These are phyloP conservation scores for Plagodis dolabraria DNA, from an alignment of 2,888 invertebrate genomes.

Conservation along the genomic window DNA sequence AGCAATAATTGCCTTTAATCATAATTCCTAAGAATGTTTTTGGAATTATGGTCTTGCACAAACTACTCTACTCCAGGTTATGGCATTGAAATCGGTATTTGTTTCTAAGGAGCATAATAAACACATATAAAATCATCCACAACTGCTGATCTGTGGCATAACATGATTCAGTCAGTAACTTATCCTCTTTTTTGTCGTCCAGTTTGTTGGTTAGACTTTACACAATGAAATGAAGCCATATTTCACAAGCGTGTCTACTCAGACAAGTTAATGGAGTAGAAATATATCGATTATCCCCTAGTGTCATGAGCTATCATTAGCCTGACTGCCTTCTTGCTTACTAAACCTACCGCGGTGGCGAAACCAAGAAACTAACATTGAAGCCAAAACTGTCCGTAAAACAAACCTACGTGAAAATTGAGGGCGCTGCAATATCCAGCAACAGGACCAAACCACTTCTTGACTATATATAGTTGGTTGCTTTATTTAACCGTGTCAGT, in stretches of 20 bases:
- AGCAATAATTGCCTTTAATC: too few relatives aligned
- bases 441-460: background rate
- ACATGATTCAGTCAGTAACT: too few relatives aligned
- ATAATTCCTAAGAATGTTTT: too few relatives aligned
- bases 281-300: slow-evolving; percentile 10
- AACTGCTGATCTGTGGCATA: too few relatives aligned
- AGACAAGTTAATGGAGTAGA: background rate
- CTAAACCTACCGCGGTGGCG: slow-evolving; percentile 18
- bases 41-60: too few relatives aligned
- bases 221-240: too few relatives aligned
- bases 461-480: background rate
- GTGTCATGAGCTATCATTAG: slow-evolving; percentile 36
- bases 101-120: too few relatives aligned
- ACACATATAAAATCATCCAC: too few relatives aligned
- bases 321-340: slow-evolving; percentile 36
- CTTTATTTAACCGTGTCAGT: slow-evolving; percentile 17
- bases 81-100: too few relatives aligned
- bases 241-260: background rate
- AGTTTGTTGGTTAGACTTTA: too few relatives aligned
- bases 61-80: too few relatives aligned
- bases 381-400: slow-evolving; percentile 5
- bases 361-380: slow-evolving; percentile 7
- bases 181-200: too few relatives aligned
- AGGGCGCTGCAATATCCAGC: slow-evolving; percentile 1
- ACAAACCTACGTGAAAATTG: slow-evolving; percentile 2